Conservation (phyloP, 1,140 invertebrate species). For the Whitmania pigra region DNA sequence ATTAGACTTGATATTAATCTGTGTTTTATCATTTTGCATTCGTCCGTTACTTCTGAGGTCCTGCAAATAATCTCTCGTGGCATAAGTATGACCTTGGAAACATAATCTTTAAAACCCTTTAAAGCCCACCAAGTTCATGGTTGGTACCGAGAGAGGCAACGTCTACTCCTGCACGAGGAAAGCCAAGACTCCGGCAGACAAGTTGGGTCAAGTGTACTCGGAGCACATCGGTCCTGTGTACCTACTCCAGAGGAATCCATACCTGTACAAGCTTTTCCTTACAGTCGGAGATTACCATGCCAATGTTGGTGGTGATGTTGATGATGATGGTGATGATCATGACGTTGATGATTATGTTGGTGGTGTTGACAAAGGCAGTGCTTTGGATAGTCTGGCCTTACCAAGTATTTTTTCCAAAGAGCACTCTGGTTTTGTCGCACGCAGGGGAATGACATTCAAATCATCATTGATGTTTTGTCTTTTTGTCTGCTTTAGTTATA, state of each 20-base stretch:
- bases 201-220: slow-evolving; percentile 59
- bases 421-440: background rate
- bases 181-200: slow-evolving; percentile 67
- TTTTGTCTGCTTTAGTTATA: background rate
- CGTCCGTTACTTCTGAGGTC: too few relatives aligned
- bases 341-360: background rate
- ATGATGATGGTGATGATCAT: background rate
- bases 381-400: background rate
- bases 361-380: background rate
- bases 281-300: slow-evolving; percentile 82
- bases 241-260: slow-evolving; percentile 68
- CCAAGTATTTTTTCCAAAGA: background rate
- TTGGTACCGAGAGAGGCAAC: slow-evolving; percentile 60
- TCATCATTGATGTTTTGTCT: background rate
- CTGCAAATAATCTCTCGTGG: too few relatives aligned
- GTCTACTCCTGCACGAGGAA: slow-evolving; percentile 69
- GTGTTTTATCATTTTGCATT: too few relatives aligned
- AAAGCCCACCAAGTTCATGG: slow-evolving; percentile 66
- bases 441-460: background rate
- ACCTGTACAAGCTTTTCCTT: slow-evolving; percentile 70
- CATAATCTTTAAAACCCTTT: slow-evolving; percentile 24
- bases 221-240: slow-evolving; percentile 71
- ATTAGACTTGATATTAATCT: too few relatives aligned
- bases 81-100: too few relatives aligned
- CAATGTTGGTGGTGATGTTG: slow-evolving; percentile 34